Base-by-base conservation (phyloP, 2,113 vertebrate genomes). In the Bos indicus region DNA sequence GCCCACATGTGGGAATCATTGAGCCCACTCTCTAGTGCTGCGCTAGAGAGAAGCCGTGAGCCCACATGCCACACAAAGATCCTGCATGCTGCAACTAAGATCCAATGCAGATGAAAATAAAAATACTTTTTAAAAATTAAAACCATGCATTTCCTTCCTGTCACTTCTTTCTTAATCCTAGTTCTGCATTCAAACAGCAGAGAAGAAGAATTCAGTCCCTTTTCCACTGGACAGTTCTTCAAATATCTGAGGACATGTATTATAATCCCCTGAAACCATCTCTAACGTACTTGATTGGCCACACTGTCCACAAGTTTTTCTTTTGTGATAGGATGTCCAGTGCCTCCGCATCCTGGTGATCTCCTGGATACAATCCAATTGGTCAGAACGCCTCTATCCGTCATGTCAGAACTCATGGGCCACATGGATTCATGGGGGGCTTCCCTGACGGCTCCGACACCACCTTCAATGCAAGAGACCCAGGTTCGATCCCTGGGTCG, bases 291-390 rank as follows among this genome's bases (percentile, higher is more conserved):
- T 2, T 6, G 33, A 93, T 28, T 9, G 78, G 23, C 1, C 56
- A 40, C 28, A 15, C 26, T 59, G 67, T 78, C 71, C 48, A 28
- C 36, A 52, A 36, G 11, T 57, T 87, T 36, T 28, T 82, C 46
- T 77, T 16, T 5, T 25, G 30, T 28, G 21, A 15, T 5, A 16
- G 26, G 19, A 88, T n/a, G 82, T n/a, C 60, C 0, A 21, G 25
- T 1, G 6, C 19, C 30, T 48, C 33, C 10, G 84, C 83, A 78
- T 40, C 25, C 43, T 28, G 12, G 21, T 6, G 12, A 46, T 52
- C 26, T 40, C 26, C 33, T 25, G 26, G 16, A 30, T 9, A 33
- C 3, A 21, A n/a, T 9, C 17, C 0, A 1, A 25, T 0, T 25
- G 40, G 33, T 33, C 52, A 54, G 48, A 93, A 5, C 1, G 7